Base-by-base conservation (phyloP, 2,797 vertebrate species). In the Oryzias dopingdopingensis region DNA sequence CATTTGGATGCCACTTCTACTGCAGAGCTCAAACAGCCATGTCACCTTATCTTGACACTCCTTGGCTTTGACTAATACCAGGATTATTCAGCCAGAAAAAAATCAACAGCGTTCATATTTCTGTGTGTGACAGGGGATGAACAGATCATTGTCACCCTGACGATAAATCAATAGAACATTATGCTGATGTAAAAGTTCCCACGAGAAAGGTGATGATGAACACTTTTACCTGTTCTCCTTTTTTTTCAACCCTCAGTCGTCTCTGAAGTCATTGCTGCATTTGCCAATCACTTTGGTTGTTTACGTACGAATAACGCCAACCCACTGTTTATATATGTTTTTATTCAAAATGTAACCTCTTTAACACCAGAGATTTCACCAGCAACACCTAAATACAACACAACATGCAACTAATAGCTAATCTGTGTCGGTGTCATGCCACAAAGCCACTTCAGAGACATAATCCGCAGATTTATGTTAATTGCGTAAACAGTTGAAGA, bases 91-190 rank as follows among this genome's bases (percentile, higher is more conserved):
- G 51, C 66, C 69, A 73, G 73, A 88, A 81, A 54, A 14, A 14
- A 63, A 55, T 78, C 82, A 84, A 73, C 70, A 73, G 54, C 62
- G 48, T 59, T 86, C 80, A 83, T 84, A 86, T 88, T 91, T 86
- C 79, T 84, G 61, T 51, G 52, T 1, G 32, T 76, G 83, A 82
- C 42, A 3, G 43, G 16, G 79, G 77, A 85, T 87, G 77, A 90
- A 89, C 86, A 69, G 71, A 83, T 88, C 75, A 72, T 77, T 79
- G 80, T 79, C 68, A 47, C 12, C 14, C 72, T 74, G 80, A 76
- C 72, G 17, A 88, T 86, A 82, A 89, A 91, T 91, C 89, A 84
- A 90, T 91, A 89, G 77, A 85, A 84, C 82, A 88, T 90, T 82
- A 86, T 37, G 44, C 74, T 65, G 70, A 81, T 77, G 83, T 75